phyloP scores from a whole-genome alignment of 1,140 invertebrate genomes.

The Drosophila ohnishii region DNA sequence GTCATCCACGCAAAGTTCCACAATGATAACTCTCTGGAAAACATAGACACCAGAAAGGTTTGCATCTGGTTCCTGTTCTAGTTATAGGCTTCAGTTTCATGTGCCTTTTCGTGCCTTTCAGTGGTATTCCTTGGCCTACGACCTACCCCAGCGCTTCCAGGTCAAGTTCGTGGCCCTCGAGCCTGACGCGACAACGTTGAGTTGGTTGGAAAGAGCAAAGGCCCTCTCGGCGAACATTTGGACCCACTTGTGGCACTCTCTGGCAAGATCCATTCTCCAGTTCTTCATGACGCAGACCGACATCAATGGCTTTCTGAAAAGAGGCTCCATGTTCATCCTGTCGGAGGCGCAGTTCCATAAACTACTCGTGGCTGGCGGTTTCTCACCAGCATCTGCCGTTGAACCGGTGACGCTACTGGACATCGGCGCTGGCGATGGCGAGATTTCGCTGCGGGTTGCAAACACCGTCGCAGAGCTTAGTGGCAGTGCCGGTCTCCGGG shows the following conservation, averaged over 20 bases:
- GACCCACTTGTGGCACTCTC: conserved; percentile 88
- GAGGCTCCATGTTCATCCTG: conserved; percentile 96
- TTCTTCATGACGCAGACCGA: conserved; percentile 91
- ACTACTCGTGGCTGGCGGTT: conserved; percentile 83
- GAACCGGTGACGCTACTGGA: conserved; percentile 86
- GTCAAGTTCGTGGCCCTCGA: conserved; percentile 85
- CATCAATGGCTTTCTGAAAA: conserved; percentile 89
- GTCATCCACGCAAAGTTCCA: conserved; percentile 87
- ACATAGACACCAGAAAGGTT: conserved; percentile 86
- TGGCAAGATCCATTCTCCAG: conserved; percentile 87
- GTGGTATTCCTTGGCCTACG: conserved; percentile 85
- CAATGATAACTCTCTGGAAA: conserved; percentile 85
- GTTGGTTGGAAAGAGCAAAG: conserved; percentile 87
- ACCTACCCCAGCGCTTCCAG: conserved; percentile 74
- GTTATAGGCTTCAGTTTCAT: background rate
- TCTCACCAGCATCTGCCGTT: conserved; percentile 49
- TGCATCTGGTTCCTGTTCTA: conserved; percentile 18
- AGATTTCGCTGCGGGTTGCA: conserved; percentile 89
- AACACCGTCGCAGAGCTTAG: conserved; percentile 61
- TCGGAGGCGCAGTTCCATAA: conserved; percentile 89
- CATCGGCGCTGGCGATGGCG: conserved; percentile 95
- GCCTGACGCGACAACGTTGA: conserved; percentile 87
- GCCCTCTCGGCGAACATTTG: conserved; percentile 88
- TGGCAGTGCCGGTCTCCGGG: conserved; percentile 85
- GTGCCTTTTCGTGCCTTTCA: conserved; percentile 59